Base-by-base conservation (phyloP, 1,140 invertebrate species). In the Uloborus diversus region DNA sequence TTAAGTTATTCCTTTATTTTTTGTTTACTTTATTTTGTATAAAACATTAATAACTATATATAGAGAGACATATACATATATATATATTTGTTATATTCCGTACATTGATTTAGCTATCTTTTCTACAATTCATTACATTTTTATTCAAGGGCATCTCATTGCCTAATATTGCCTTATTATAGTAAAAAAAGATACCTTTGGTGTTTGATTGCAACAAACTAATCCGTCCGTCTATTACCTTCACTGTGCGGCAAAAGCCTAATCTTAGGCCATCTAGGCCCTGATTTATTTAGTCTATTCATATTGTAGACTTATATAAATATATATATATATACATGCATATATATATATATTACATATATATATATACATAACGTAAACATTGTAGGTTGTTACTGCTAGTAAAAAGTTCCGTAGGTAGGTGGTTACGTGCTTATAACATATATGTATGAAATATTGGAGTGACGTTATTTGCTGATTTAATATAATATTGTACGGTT, bases 221-320 rank as follows among this genome's bases (percentile, higher is more conserved):
- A 73, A 32, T 73, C 70, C 70, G 70, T 73, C 70, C 70, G 70
- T 73, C 61, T 73, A 62, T 42, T 73, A 42, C 57, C 61, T 62
- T 59, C 57, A 53, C 70, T 62, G 33, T 49, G 70, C 32, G 70
- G 37, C 30, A 4, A 9, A 49, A 57, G 70, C 35, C 70, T 73
- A 37, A 51, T 59, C 27, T 70, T 23, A 71, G 69, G 69, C 69
- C 69, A 28, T 17, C 35, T 62, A 32, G 70, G 57, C 37, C 37
- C 25, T 42, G 27, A 33, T 73, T 73, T 73, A 73, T 62, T 73
- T 73, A 73, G 70, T 73, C 56, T 73, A 33, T 73, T 73, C 70
- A 73, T 73, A 73, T 73, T 62, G 57, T 73, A 73, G 70, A 62
- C 70, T 73, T 73, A 73, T 73, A 73, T 73, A 73, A 73, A 73